A percentile compares a stretch with the other conserved stretches of the same genome.
Evolutionary conservation across 2,113 vertebrate genomes (phyloP).

Genomic region (Myotis yumanensis): DNA sequence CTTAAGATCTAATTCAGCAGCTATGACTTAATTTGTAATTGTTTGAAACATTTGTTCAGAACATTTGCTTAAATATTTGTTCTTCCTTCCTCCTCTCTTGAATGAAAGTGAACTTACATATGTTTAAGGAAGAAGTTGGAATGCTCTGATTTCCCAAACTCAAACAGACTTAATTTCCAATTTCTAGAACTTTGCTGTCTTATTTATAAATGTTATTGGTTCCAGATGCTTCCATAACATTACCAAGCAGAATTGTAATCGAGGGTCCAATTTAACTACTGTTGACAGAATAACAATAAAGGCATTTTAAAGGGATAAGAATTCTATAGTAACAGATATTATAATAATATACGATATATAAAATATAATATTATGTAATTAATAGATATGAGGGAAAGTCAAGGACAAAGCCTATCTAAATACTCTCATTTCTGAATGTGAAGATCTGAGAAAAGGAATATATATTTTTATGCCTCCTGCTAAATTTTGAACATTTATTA

Average conservation of each 20-base stretch:
- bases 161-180: background rate
- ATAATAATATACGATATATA: background rate
- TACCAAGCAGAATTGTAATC: background rate
- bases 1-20: background rate
- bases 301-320: background rate
- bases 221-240: background rate
- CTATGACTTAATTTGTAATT: background rate
- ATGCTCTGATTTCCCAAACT: background rate
- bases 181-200: background rate
- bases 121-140: background rate
- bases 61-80: background rate
- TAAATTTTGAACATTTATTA: background rate
- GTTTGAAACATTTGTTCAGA: background rate
- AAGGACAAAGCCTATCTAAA: background rate
- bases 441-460: background rate
- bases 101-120: background rate
- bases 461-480: background rate
- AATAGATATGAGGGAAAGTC: background rate
- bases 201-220: background rate
- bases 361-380: background rate
- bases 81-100: background rate
- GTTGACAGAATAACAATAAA: background rate
- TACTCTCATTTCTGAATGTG: background rate
- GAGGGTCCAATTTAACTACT: background rate
- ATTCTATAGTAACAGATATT: background rate